Conservation (phyloP, 2,888 invertebrate genomes). For the Archaeoteleia sp. region DNA sequence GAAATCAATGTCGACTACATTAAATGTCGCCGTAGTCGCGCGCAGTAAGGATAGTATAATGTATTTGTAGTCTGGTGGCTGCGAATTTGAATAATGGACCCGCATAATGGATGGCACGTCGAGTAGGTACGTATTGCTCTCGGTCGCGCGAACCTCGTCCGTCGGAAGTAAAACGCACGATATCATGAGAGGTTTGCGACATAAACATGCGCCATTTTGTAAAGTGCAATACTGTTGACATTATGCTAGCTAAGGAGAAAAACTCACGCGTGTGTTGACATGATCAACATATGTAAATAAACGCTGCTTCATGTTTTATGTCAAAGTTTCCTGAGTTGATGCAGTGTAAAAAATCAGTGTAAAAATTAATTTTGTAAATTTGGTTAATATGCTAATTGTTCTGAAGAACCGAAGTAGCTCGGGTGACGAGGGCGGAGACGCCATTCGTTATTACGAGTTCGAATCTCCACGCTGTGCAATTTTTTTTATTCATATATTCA, state of each 20-base stretch:
- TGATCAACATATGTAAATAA: no score
- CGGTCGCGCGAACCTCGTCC: slow-evolving; percentile 55
- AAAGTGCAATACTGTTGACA: slow-evolving; percentile 50
- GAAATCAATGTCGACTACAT: slow-evolving; percentile 51
- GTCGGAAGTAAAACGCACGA: slow-evolving; percentile 57
- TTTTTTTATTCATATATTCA: no score
- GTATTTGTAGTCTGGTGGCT: slow-evolving; percentile 62
- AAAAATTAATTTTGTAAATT: no score
- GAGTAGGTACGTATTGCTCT: slow-evolving; percentile 61
- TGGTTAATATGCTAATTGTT: no score
- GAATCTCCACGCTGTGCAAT: no score
- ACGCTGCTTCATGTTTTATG: no score
- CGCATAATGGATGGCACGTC: slow-evolving; percentile 63
- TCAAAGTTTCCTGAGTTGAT: no score
- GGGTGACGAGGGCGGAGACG: no score
- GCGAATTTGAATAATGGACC: slow-evolving; percentile 63
- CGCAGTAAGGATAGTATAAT: slow-evolving; percentile 49
- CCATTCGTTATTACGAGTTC: no score
- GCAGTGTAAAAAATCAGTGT: no score
- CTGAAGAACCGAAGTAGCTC: no score
- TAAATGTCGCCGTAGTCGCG: slow-evolving; percentile 43
- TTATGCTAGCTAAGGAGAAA: slow-evolving; percentile 42
- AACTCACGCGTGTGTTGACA: slow-evolving; percentile 22
- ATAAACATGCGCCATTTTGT: slow-evolving; percentile 51
- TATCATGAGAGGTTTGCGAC: slow-evolving; percentile 39